Base-by-base conservation (phyloP, 2,797 vertebrate species). In the Geotrypetes seraphini region DNA sequence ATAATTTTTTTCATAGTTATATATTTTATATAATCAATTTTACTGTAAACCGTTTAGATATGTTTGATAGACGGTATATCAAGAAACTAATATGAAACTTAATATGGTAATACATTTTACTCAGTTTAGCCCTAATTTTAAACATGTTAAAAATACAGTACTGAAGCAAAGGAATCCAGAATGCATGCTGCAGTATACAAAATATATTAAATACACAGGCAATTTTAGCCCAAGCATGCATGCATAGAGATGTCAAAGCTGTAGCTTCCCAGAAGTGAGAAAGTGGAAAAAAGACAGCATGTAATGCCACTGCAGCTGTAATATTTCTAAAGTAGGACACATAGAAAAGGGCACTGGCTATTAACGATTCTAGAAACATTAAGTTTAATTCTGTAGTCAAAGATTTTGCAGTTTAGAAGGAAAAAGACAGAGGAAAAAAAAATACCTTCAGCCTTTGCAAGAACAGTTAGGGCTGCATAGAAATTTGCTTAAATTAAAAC, bases 401-500 rank as follows among this genome's bases (percentile, higher is more conserved):
- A 71, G 40, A 42, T 13, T 42, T 25, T 42, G 17, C 33, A 54
- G 43, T 13, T 47, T 50, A 63, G 37, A 30, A 35, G 33, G 36
- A 57, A 49, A 22, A 5, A n/a, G n/a, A n/a, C n/a, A n/a, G n/a
- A n/a, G n/a, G 33, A 39, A 38, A 15, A 17, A 13, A 24, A 16
- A 26, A 29, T 12, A n/a, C 23, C 24, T 36, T 25, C 33, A 32
- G 32, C 12, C 3, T 14, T 10, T 25, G 24, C 36, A 30, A 54
- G 26, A 55, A 62, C 0, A 59, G 38, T 33, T 28, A 56, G 25
- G 28, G 51, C 29, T 48, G 16, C 16, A 55, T 39, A 55, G 22
- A 66, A 61, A 73, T 53, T 59, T 43, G 16, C 47, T 71, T 65
- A 50, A 75, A 57, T 41, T 61, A 60, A 54, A 56, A 62, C 12